Base-by-base conservation (phyloP, 1,140 invertebrate species). In the Nephila pilipes region DNA sequence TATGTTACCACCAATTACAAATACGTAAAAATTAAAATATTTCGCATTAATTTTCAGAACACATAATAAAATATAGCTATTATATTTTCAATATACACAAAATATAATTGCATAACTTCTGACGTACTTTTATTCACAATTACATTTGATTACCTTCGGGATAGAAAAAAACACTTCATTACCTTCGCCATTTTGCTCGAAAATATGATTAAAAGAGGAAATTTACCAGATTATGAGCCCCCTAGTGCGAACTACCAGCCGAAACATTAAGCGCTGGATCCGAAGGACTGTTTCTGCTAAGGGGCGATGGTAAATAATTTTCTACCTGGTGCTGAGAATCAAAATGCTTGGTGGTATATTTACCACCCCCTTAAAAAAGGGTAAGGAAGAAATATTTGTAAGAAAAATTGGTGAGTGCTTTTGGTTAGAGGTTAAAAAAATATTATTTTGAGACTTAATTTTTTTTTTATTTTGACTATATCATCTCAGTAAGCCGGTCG, bases 41-140 rank as follows among this genome's bases (percentile, higher is more conserved):
- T 89, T 89, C 29, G 65, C 87, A 89, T 89, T 75, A 89, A 54
- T 75, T 79, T 89, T 89, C 38, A 89, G 79, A 89, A 89, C 65
- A 89, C n/a, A 69, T 89, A 75, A 79, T 32, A 54, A 83, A 83
- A 75, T 79, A 38, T 75, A 57, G 22, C 65, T 75, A 75, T 75
- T 79, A 22, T 81, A 89, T 79, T 38, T 29, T 75, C 54, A 79
- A 89, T 63, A 57, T 75, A 89, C 87, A 89, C 38, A 75, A 89
- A 89, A 75, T 79, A 75, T 89, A 25, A 65, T 57, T 65, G 2
- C 46, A n/a, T 89, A 75, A 75, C 38, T 75, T 75, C 38, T 89
- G 55, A 75, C 63, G 38, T 79, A 75, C 60, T 89, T 89, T 79
- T 75, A 38, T 16, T 16, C 79, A 89, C 38, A 29, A 38, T 16